Percentiles rank a stretch among this genome's conserved stretches.
Evolutionary conservation across 1,140 invertebrate species (phyloP).

Genomic region (Tetranychus urticae): DNA sequence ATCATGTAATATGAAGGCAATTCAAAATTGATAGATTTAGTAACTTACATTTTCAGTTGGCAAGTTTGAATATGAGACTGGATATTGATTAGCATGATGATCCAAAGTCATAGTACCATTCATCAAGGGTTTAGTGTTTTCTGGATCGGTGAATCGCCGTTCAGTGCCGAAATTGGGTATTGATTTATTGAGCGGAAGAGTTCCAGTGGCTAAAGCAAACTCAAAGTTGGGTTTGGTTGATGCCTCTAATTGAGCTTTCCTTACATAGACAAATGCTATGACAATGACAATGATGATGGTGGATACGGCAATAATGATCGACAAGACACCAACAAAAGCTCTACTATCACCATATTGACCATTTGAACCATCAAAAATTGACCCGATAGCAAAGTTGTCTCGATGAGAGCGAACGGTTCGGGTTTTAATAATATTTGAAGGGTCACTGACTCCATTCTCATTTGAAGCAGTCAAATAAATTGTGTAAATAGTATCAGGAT

Average conservation of each 20-base stretch:
- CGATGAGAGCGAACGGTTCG: neutral
- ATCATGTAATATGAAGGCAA: too few species aligned
- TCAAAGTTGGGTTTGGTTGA: neutral
- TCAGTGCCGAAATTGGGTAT: neutral
- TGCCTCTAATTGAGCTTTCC: neutral
- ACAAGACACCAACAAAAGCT: neutral
- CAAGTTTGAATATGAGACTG: too few species aligned
- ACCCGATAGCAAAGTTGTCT: neutral
- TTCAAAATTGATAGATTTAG: too few species aligned
- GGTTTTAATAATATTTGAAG: constrained; percentile 9
- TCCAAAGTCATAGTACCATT: neutral
- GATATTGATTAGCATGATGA: too few species aligned
- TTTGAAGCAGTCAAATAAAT: constrained; percentile 14
- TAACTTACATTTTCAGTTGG: too few species aligned
- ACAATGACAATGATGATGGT: constrained; percentile 4
- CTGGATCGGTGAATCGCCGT: constrained; percentile 7
- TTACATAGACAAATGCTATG: constrained; percentile 1
- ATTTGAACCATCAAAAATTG: neutral
- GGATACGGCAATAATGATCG: neutral
- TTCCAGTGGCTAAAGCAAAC: too few species aligned
- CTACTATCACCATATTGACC: neutral
- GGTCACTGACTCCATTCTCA: constrained; percentile 11
- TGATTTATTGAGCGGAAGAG: too few species aligned
- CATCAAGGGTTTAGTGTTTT: constrained; percentile 3
- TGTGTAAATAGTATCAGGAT: constrained; percentile 7